Evolutionary conservation across 2,888 invertebrate species (phyloP), one percentile per base, ranked within the genome.

Genomic region (Fragum sueziense): DNA sequence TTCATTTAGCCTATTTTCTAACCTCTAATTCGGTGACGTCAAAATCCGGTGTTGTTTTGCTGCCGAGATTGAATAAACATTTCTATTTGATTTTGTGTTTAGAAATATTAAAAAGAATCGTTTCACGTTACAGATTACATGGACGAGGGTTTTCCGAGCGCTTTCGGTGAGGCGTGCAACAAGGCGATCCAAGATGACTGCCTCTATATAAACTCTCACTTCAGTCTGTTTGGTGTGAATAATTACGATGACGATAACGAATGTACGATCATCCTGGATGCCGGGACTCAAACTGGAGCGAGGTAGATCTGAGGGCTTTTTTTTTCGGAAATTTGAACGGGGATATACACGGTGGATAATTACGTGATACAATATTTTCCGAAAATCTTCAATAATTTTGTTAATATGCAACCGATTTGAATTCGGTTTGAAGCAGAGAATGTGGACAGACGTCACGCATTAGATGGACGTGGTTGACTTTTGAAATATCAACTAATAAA

Each of bases 121-220:
- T 25, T 29, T 41, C 31, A 41, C 22, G 29, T 74, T 76, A 1
- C 61, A 87, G 85, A 85, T 73, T 87, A 81, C 70, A 85, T 87
- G 85, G 84, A 85, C 70, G 83, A 83, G 27, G 73, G 74, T n/a
- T 80, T 81, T 54, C 74, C 80, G 11, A 71, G 59, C 27, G 70
- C 82, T 11, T 82, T 86, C 25, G 85, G 85, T 6, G 81, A 80
- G 52, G 81, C 72, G 9, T 86, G 86, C 41, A 80, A 78, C 31
- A 77, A 82, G n/a, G 51, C 75, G 9, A 73, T 85, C 0, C 75
- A 85, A 34, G 85, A 87, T 67, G 85, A 85, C 41, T 84, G 84
- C 65, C 59, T 76, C 2, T 87, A 80, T 41, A 25, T 87, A 7
- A 87, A 82, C 79, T 85, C 84, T 2, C 87, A 87, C 34, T 72